phyloP scores from a whole-genome alignment of 2,113 vertebrate genomes.

The Euleptes europaea region DNA sequence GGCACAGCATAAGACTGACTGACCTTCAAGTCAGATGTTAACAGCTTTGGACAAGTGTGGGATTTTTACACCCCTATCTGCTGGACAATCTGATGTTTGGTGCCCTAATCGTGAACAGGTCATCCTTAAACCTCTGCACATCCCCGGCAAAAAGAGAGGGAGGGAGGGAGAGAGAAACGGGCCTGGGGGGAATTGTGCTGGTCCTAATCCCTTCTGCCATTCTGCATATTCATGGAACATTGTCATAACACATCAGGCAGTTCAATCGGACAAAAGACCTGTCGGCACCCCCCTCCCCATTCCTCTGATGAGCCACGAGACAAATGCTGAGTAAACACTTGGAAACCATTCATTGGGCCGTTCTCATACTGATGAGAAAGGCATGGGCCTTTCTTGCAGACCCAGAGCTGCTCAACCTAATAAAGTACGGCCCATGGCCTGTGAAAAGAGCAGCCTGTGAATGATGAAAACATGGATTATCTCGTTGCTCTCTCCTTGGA shows the following conservation, averaged over 20 bases:
- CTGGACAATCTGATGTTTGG: slow-evolving; percentile 86
- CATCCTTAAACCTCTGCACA: slow-evolving; percentile 96
- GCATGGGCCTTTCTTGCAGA: slow-evolving; percentile 89
- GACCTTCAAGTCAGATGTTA: slow-evolving; percentile 86
- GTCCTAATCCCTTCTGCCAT: slow-evolving; percentile 91
- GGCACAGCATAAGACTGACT: slow-evolving; percentile 72
- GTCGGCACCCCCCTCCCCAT: slow-evolving; percentile 75
- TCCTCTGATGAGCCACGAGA: slow-evolving; percentile 77
- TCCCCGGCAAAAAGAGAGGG: slow-evolving; percentile 81
- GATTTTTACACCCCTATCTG: slow-evolving; percentile 88
- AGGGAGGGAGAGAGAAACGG: slow-evolving; percentile 51
- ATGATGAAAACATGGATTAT: slow-evolving; percentile 94
- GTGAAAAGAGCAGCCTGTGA: slow-evolving; percentile 92
- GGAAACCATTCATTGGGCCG: slow-evolving; percentile 90
- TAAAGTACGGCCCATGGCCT: slow-evolving; percentile 98
- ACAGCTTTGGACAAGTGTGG: slow-evolving; percentile 98
- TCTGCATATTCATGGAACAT: slow-evolving; percentile 76
- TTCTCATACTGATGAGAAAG: slow-evolving; percentile 88
- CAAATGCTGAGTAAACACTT: slow-evolving; percentile 95
- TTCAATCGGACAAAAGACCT: slow-evolving; percentile 78
- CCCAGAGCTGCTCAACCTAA: slow-evolving; percentile 92
- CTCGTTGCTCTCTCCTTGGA: slow-evolving; percentile 85
- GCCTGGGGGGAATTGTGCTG: slow-evolving; percentile 87
- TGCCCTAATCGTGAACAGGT: slow-evolving; percentile 93
- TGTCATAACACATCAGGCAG: slow-evolving; percentile 76